Evolutionary conservation across 2,113 vertebrate genomes (phyloP), one percentile per base, ranked within the genome.

Genomic region (Lanius collurio): DNA sequence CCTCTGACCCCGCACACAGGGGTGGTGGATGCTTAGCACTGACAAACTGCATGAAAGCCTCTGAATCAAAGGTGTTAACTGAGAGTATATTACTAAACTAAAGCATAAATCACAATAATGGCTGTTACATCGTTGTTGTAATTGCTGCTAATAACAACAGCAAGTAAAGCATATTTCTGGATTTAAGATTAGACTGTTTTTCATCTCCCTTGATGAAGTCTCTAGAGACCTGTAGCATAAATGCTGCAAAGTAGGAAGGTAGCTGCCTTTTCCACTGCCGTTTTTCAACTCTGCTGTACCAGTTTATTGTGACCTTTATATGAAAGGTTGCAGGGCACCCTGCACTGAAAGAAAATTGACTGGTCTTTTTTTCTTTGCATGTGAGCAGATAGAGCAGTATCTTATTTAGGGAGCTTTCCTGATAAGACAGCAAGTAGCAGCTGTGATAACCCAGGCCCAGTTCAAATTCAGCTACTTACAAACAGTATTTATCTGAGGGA

Each of bases 351-450:
- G 41, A 90, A 91, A 93, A 93, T 35, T 27, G 53, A 31, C 74
- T 26, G 15, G 6, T 57, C 31, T 78, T 90, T 80, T 80, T 55
- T 87, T 62, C 52, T 91, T 86, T 57, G 23, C 57, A 27, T 44
- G 18, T 13, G 26, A 46, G 23, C 37, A 80, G 75, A 75, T 35
- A 78, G 35, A 90, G 63, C 55, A 37, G 70, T 44, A n/a, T 60
- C 68, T 87, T 95, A 93, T 95, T 95, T 95, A 68, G 82, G 52
- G 70, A 86, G n/a, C 76, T 80, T 88, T 67, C 44, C 70, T 92
- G 94, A 97, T 97, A 97, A 93, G 77, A 28, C 35, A 79, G 76
- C 64, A 83, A 93, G 85, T 31, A 93, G 69, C 63, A 68, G 24
- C 49, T 75, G 89, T 35, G 79, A 79, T 68, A 81, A 77, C 31